Conservation (phyloP, 2,797 vertebrate genomes). For the Sebastolobus alascanus region DNA sequence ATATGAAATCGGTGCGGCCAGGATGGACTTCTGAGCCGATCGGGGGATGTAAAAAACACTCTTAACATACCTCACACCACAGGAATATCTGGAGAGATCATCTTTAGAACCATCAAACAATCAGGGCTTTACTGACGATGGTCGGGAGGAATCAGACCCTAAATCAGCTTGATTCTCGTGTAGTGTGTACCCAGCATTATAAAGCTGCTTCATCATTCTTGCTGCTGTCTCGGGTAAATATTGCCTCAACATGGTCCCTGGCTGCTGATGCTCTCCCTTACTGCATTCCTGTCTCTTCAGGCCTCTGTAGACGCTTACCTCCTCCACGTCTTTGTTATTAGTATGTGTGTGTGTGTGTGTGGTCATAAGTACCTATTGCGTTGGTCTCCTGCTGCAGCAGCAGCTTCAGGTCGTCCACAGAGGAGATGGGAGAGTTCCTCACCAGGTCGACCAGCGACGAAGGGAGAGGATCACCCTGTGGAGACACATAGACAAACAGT, state of each 20-base stretch:
- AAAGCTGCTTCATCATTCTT: conserved; percentile 43
- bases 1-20: too few relatives aligned
- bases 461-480: conserved; percentile 92
- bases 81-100: too few relatives aligned
- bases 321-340: conserved; percentile 55
- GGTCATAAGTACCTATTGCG: conserved; percentile 90
- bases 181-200: not conserved
- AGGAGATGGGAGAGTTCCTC: conserved; percentile 89
- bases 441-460: conserved; percentile 92
- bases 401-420: conserved; percentile 91
- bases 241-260: conserved; percentile 55
- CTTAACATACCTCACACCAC: too few relatives aligned
- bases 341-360: conserved; percentile 17
- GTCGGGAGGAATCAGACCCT: too few relatives aligned
- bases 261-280: conserved; percentile 33
- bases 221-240: conserved; percentile 58
- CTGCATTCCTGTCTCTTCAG: conserved; percentile 65
- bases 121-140: too few relatives aligned
- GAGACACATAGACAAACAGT: conserved; percentile 23
- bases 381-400: conserved; percentile 88
- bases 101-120: too few relatives aligned
- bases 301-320: conserved; percentile 49
- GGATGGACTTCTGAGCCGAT: too few relatives aligned
- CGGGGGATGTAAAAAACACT: too few relatives aligned
- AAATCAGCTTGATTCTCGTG: too few relatives aligned